Percentiles rank a stretch among this genome's conserved stretches.
Conservation (phyloP, 2,797 vertebrate species). For the Galaxias olidus region DNA sequence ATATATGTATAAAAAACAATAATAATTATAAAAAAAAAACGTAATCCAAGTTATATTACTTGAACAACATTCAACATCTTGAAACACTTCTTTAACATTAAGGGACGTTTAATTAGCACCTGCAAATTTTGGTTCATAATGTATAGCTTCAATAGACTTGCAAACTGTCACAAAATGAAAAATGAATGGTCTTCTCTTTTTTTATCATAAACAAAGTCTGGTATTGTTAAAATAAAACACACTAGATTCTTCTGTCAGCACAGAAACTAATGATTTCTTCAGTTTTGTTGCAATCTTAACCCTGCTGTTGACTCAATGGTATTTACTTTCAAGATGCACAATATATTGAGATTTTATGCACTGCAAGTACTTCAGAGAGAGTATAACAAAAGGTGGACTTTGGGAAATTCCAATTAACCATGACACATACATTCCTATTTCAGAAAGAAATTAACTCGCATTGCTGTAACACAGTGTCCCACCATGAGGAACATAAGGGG, state of each 20-base stretch:
- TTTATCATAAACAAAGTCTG: slow-evolving; percentile 64
- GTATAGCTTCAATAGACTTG: slow-evolving; percentile 31
- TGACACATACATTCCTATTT: no score
- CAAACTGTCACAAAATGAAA: slow-evolving; percentile 42
- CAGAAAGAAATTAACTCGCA: no score
- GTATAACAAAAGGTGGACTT: no score
- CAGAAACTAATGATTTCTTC: slow-evolving; percentile 53
- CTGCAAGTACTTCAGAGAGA: no score
- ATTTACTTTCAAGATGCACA: slow-evolving; percentile 14
- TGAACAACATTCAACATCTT: no score
- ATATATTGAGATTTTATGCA: no score
- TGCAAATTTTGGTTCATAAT: slow-evolving; percentile 52
- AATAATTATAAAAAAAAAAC: no score
- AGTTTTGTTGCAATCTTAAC: slow-evolving; percentile 42
- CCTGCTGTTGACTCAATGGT: slow-evolving; percentile 26
- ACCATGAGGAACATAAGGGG: slow-evolving; percentile 36
- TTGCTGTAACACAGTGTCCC: slow-evolving; percentile 9
- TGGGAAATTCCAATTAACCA: no score
- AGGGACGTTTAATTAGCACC: no score
- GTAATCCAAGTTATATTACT: no score
- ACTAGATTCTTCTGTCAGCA: slow-evolving; percentile 55
- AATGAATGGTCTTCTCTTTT: slow-evolving; percentile 58
- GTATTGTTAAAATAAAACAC: slow-evolving; percentile 61
- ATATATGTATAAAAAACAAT: no score
- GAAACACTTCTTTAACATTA: no score